Conservation (phyloP, 2,797 vertebrate genomes). For the Eurystomus glaucurus region DNA sequence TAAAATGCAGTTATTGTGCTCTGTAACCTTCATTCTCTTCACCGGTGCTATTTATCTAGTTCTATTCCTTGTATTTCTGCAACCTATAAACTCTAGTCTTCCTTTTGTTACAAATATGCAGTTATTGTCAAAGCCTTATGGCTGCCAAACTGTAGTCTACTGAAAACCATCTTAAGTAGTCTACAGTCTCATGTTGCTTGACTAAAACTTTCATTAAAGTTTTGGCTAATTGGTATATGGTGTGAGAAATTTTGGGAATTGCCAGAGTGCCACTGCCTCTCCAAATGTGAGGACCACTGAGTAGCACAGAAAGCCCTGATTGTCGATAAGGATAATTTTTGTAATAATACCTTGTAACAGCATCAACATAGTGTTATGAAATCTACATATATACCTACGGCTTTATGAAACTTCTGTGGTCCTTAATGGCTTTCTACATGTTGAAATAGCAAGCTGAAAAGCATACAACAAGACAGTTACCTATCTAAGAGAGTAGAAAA, state of each 20-base stretch:
- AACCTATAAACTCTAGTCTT: not conserved
- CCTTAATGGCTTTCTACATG: not conserved
- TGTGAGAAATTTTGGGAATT: not conserved
- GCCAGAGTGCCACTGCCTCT: not conserved
- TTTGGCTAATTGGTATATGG: not conserved
- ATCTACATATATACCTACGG: not conserved
- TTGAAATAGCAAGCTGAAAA: not conserved
- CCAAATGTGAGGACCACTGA: not conserved
- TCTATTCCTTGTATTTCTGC: not conserved
- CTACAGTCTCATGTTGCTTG: not conserved
- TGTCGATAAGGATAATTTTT: not conserved
- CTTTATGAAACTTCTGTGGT: not conserved
- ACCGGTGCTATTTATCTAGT: not conserved
- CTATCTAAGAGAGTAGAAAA: not conserved
- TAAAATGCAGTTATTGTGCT: not conserved
- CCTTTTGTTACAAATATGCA: not conserved
- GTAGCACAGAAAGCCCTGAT: not conserved
- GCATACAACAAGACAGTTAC: not conserved
- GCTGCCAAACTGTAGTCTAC: not conserved
- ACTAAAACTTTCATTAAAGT: not conserved
- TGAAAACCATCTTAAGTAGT: not conserved
- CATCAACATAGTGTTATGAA: not conserved
- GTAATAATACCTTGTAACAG: not conserved
- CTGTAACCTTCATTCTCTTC: not conserved
- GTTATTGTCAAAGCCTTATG: not conserved